A percentile compares a stretch with the other conserved stretches of the same genome.
Conservation (phyloP, 2,113 vertebrate genomes). For the Herpetotheres cachinnans region DNA sequence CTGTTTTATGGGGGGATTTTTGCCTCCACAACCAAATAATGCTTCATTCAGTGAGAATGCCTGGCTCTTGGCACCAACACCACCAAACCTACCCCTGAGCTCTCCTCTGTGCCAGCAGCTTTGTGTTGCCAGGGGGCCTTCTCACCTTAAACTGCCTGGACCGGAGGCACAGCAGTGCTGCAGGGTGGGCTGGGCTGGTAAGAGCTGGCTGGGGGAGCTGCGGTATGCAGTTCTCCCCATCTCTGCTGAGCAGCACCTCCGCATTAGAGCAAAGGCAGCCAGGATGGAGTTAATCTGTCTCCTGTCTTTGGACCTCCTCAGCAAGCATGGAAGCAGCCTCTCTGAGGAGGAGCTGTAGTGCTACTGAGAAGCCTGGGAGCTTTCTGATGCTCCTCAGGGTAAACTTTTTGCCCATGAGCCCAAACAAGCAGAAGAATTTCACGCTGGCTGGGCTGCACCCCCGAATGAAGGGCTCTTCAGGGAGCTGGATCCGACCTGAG, state of each 20-base stretch:
- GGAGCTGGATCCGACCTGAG: not conserved
- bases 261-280: not conserved
- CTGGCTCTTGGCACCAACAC: not conserved
- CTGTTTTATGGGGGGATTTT: not conserved
- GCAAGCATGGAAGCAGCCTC: not conserved
- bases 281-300: not conserved
- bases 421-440: constrained; percentile 30
- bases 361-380: not conserved
- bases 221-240: not conserved
- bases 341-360: not conserved
- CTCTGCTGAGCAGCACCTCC: not conserved
- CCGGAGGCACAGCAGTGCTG: accelerated
- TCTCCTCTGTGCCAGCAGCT: not conserved
- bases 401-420: not conserved
- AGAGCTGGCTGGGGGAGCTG: not conserved
- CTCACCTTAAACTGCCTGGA: not conserved
- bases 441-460: not conserved
- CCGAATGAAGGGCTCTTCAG: not conserved
- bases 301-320: not conserved
- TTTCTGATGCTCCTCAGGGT: not conserved
- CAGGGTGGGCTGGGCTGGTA: not conserved
- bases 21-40: not conserved
- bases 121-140: not conserved
- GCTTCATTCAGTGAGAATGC: not conserved
- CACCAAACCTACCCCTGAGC: not conserved